Conservation (phyloP, 2,888 invertebrate genomes). For the Cosmopolites sordidus region DNA sequence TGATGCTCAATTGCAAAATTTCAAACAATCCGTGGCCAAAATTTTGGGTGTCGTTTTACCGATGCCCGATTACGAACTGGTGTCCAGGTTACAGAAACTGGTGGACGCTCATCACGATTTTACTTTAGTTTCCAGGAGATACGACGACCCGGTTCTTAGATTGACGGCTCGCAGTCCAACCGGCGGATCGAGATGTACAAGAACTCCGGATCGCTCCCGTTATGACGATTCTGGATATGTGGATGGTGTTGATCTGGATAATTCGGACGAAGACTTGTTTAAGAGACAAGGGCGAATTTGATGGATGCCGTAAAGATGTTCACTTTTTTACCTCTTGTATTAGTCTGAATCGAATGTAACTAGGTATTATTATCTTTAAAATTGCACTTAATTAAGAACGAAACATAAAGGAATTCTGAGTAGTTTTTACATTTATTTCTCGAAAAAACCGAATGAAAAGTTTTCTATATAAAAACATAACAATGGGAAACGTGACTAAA, state of each 20-base stretch:
- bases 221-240: constrained; percentile 72
- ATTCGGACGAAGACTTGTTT: constrained; percentile 65
- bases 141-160: constrained; percentile 56
- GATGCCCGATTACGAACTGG: constrained; percentile 57
- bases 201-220: constrained; percentile 53
- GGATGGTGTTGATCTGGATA: constrained; percentile 64
- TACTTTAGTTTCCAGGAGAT: constrained; percentile 74
- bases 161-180: constrained; percentile 56
- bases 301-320: constrained; percentile 5
- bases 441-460: no score
- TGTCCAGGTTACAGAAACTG: constrained; percentile 70
- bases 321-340: no score
- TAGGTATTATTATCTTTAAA: no score
- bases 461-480: no score
- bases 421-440: no score
- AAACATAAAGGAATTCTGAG: no score
- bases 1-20: constrained; percentile 73
- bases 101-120: constrained; percentile 86
- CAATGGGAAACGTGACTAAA: no score
- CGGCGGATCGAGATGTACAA: constrained; percentile 49
- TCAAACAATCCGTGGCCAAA: constrained; percentile 59
- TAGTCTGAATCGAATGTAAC: no score
- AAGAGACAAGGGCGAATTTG: constrained; percentile 46
- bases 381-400: no score
- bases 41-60: constrained; percentile 54